A percentile compares a stretch with the other conserved stretches of the same genome.
Conservation (phyloP, 2,888 invertebrate species). For the Eurois occulta region DNA sequence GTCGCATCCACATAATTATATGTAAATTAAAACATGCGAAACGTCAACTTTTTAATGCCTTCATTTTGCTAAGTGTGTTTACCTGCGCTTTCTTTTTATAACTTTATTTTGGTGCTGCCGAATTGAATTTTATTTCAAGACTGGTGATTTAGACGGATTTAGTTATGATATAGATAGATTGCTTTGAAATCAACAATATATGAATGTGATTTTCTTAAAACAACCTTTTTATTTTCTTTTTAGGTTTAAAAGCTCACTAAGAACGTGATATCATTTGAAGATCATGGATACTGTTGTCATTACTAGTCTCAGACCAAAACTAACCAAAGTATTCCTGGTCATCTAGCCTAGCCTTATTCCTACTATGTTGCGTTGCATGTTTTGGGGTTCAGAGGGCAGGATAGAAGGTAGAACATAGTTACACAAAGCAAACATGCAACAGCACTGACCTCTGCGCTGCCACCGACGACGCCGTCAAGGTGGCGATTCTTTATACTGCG, state of each 20-base stretch:
- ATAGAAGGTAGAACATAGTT: background rate
- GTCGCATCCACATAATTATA: slow-evolving; percentile 53
- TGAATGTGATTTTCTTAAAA: background rate
- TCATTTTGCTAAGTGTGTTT: slow-evolving; percentile 35
- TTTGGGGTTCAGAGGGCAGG: background rate
- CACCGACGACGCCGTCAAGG: background rate
- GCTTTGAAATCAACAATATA: background rate
- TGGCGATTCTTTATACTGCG: no score
- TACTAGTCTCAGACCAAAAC: background rate
- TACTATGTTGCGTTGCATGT: background rate
- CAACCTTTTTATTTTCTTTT: background rate
- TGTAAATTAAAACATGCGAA: slow-evolving; percentile 63
- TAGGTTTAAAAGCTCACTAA: background rate
- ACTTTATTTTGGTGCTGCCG: slow-evolving; percentile 18
- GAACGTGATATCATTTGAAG: background rate
- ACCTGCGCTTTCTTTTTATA: slow-evolving; percentile 29
- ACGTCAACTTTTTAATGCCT: slow-evolving; percentile 52
- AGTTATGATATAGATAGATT: background rate
- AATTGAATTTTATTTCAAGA: slow-evolving; percentile 21
- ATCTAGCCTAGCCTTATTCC: background rate
- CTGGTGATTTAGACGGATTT: background rate
- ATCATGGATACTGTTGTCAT: background rate
- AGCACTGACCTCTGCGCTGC: background rate
- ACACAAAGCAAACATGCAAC: background rate
- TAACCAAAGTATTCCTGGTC: background rate